These are phyloP conservation scores for Cephus pygmeus DNA, from an alignment of 2,888 invertebrate genomes.

Conservation along the genomic window DNA sequence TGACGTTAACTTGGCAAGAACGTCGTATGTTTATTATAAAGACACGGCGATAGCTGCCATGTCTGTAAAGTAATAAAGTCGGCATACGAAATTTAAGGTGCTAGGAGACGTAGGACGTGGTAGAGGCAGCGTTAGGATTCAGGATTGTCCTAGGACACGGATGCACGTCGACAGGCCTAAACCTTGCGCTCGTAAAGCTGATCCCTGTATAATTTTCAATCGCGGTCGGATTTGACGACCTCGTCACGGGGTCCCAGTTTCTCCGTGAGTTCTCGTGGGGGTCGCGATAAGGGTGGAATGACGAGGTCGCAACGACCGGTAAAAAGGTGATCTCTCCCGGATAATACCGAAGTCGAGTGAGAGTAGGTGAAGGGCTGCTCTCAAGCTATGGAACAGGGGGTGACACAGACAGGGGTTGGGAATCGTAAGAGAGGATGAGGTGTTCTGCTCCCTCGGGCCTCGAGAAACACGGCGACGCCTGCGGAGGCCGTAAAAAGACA, in stretches of 20 bases:
- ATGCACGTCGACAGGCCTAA: neutral
- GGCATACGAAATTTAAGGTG: neutral
- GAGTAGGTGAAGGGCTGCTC: slow-evolving; percentile 13
- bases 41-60: neutral
- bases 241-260: slow-evolving; percentile 52
- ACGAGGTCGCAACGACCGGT: slow-evolving; percentile 66
- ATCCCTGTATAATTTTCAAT: slow-evolving; percentile 67
- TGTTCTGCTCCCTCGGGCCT: slow-evolving; percentile 38
- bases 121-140: neutral
- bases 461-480: slow-evolving; percentile 43
- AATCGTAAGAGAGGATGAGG: slow-evolving; percentile 28
- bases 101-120: neutral
- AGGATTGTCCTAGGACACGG: neutral
- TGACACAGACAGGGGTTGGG: slow-evolving; percentile 27
- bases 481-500: slow-evolving; percentile 62
- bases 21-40: neutral
- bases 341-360: slow-evolving; percentile 49
- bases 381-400: slow-evolving; percentile 7
- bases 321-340: slow-evolving; percentile 64
- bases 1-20: neutral
- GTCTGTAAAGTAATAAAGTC: neutral
- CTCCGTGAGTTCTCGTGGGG: slow-evolving; percentile 30
- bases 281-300: slow-evolving; percentile 62
- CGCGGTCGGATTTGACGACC: slow-evolving; percentile 64
- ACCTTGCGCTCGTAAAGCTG: slow-evolving; percentile 60